These are phyloP conservation scores for Coccyzus lansbergi DNA, from an alignment of 2,797 vertebrate species.

Conservation along the genomic window DNA sequence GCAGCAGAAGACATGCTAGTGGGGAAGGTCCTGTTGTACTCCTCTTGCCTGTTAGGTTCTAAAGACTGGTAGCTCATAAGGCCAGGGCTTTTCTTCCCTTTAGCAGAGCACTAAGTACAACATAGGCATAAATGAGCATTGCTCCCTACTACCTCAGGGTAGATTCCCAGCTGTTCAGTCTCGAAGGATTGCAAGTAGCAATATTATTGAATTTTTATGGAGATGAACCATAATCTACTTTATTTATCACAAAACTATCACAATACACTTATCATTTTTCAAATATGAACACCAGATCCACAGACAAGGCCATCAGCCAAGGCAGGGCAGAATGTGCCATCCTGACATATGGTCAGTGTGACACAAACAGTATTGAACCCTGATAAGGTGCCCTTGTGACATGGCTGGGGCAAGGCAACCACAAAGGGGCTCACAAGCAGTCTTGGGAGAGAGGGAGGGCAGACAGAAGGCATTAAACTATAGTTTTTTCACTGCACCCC, in stretches of 20 bases:
- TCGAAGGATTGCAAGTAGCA: not conserved
- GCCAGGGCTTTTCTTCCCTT: not conserved
- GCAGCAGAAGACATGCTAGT: not conserved
- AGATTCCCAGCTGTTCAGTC: not conserved
- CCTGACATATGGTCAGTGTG: conserved; percentile 8
- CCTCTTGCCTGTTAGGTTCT: not conserved
- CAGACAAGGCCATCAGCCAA: conserved; percentile 37
- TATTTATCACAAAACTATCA: conserved; percentile 30
- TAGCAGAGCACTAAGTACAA: not conserved
- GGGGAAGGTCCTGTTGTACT: not conserved
- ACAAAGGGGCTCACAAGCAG: not conserved
- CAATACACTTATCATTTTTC: conserved; percentile 44
- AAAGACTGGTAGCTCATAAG: not conserved
- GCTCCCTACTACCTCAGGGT: rapidly evolving
- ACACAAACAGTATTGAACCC: not conserved
- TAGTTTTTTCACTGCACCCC: not conserved
- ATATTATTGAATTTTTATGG: not conserved
- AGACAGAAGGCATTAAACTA: not conserved
- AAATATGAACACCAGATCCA: conserved; percentile 28
- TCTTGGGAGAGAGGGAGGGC: not conserved
- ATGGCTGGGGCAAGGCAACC: not conserved
- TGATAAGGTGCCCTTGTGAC: conserved; percentile 40
- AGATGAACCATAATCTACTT: conserved; percentile 14
- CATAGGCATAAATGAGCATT: not conserved
- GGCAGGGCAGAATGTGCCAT: conserved; percentile 25